Evolutionary conservation across 2,113 vertebrate species (phyloP).

Genomic region (Bombycilla garrulus): DNA sequence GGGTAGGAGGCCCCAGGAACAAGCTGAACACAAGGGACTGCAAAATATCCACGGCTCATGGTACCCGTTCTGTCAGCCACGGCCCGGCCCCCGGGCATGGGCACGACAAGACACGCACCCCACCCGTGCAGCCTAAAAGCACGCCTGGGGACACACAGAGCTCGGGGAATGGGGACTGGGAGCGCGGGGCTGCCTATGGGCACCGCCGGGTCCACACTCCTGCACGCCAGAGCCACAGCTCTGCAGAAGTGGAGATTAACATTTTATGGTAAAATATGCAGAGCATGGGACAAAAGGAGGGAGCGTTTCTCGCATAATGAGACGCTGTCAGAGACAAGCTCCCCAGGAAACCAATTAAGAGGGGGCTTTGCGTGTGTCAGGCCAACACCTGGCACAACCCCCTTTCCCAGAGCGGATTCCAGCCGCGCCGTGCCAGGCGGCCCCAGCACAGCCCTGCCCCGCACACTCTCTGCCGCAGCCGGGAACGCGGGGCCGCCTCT

Average conservation of each 20-base stretch:
- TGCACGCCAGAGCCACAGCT: background rate
- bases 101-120: background rate
- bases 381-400: background rate
- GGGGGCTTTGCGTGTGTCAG: background rate
- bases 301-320: background rate
- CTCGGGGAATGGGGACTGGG: fast-evolving
- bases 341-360: slow-evolving; percentile 56
- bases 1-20: background rate
- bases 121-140: fast-evolving
- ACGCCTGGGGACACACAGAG: background rate
- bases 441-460: background rate
- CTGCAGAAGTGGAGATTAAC: background rate
- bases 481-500: background rate
- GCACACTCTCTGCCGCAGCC: background rate
- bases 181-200: fast-evolving
- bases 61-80: background rate
- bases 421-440: fast-evolving
- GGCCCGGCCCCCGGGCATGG: fast-evolving
- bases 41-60: fast-evolving
- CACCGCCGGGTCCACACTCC: background rate
- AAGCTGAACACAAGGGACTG: background rate
- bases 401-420: background rate
- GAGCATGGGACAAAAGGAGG: background rate
- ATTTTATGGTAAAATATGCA: slow-evolving; percentile 28
- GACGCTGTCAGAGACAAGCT: background rate